phyloP scores from a whole-genome alignment of 2,113 vertebrate genomes.

The Bagarius yarrelli region DNA sequence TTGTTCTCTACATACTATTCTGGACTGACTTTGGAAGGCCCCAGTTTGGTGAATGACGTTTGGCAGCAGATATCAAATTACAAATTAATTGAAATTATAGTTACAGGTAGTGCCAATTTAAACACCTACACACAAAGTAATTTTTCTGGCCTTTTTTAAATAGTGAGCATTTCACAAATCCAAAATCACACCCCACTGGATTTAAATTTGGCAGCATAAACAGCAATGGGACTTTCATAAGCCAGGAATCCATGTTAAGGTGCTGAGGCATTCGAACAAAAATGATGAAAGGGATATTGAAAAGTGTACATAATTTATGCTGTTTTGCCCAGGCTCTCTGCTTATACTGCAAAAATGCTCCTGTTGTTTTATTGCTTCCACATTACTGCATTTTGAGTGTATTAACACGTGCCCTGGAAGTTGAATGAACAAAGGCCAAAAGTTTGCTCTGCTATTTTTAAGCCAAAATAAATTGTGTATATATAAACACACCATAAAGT shows the following conservation, averaged over 20 bases:
- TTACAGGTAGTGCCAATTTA: constrained; percentile 10
- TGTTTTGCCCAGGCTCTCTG: neutral
- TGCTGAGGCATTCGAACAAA: neutral
- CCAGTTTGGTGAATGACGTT: constrained; percentile 11
- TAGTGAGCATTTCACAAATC: constrained; percentile 22
- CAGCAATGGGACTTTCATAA: constrained; percentile 46
- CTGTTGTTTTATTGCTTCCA: constrained; percentile 29
- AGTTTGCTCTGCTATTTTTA: constrained; percentile 1
- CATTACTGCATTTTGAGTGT: constrained; percentile 16
- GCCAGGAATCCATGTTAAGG: constrained; percentile 47
- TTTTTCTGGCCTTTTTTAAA: constrained; percentile 23
- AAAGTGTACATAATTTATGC: constrained; percentile 53
- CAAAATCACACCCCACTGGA: neutral
- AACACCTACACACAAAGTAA: constrained; percentile 6
- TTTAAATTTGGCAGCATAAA: constrained; percentile 45
- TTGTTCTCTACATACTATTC: neutral
- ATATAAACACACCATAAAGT: neutral
- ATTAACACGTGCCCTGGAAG: constrained; percentile 19
- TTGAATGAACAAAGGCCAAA: constrained; percentile 20
- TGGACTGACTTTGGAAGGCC: neutral
- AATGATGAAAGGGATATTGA: constrained; percentile 42
- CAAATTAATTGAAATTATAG: constrained; percentile 23
- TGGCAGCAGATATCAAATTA: constrained; percentile 47
- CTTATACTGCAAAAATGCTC: constrained; percentile 41
- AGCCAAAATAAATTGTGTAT: constrained; percentile 17